phyloP scores from a whole-genome alignment of 2,888 invertebrate genomes.

The Cabera pusaria region DNA sequence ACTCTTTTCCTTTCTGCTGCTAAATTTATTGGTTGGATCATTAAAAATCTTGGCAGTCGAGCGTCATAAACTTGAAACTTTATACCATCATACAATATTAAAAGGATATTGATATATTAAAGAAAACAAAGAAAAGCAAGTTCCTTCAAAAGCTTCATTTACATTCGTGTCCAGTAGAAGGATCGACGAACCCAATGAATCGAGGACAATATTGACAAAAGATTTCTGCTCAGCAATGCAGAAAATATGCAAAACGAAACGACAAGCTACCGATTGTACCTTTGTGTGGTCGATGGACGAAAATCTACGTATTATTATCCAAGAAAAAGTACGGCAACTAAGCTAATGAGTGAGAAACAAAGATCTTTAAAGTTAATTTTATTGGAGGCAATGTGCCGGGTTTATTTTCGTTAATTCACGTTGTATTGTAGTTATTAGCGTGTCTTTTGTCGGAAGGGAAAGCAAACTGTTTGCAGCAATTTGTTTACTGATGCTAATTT shows the following conservation, averaged over 20 bases:
- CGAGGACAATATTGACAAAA: constrained; percentile 77
- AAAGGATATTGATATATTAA: constrained; percentile 39
- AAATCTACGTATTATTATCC: constrained; percentile 25
- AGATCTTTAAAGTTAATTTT: constrained; percentile 25
- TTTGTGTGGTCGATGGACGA: constrained; percentile 63
- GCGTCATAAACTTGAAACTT: constrained; percentile 44
- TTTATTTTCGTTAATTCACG: constrained; percentile 31
- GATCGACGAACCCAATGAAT: constrained; percentile 49
- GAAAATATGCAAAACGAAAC: constrained; percentile 74
- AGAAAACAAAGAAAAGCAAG: constrained; percentile 36
- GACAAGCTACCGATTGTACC: constrained; percentile 52
- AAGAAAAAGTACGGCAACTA: constrained; percentile 31
- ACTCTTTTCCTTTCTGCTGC: constrained; percentile 25
- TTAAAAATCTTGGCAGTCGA: constrained; percentile 42
- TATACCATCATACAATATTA: constrained; percentile 39
- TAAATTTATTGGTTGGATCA: constrained; percentile 40
- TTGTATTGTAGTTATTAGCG: constrained; percentile 43
- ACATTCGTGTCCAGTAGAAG: constrained; percentile 54
- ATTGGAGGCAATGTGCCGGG: constrained; percentile 25
- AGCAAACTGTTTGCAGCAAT: constrained; percentile 65
- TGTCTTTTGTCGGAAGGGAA: constrained; percentile 51
- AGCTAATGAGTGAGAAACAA: constrained; percentile 39
- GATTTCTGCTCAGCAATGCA: constrained; percentile 68
- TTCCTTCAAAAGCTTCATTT: constrained; percentile 47
- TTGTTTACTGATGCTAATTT: constrained; percentile 77